These are phyloP conservation scores for Lepetodrilus schrolli DNA, from an alignment of 2,888 invertebrate genomes.

Conservation along the genomic window DNA sequence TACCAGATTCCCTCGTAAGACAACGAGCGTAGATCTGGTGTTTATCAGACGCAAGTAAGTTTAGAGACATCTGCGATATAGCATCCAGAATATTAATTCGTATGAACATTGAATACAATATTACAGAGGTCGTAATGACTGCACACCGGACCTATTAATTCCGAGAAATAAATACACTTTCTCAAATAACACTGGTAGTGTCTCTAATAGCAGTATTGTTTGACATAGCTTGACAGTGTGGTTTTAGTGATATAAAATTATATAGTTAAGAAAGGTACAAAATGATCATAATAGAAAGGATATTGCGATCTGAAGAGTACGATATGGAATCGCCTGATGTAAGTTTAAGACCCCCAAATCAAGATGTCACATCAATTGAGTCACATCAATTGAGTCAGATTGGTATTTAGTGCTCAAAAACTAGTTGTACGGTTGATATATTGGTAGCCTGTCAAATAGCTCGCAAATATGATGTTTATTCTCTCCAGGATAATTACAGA, in stretches of 20 bases:
- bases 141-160: too few species aligned
- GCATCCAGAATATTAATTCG: neutral
- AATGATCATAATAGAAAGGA: neutral
- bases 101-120: too few species aligned
- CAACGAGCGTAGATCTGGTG: neutral
- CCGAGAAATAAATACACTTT: too few species aligned
- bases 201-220: too few species aligned
- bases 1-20: too few species aligned
- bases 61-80: neutral
- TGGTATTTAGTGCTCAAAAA: neutral
- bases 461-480: neutral
- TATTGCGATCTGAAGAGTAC: neutral
- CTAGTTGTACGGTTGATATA: neutral
- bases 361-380: neutral
- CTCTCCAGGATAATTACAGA: neutral
- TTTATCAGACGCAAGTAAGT: too few species aligned
- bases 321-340: neutral
- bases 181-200: too few species aligned
- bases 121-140: too few species aligned
- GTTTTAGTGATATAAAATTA: too few species aligned
- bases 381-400: neutral
- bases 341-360: neutral
- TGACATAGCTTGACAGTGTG: too few species aligned
- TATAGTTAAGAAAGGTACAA: neutral
- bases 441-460: neutral